Base-by-base conservation (phyloP, 1,140 invertebrate species). In the Phymorhynchus buccinoides region DNA sequence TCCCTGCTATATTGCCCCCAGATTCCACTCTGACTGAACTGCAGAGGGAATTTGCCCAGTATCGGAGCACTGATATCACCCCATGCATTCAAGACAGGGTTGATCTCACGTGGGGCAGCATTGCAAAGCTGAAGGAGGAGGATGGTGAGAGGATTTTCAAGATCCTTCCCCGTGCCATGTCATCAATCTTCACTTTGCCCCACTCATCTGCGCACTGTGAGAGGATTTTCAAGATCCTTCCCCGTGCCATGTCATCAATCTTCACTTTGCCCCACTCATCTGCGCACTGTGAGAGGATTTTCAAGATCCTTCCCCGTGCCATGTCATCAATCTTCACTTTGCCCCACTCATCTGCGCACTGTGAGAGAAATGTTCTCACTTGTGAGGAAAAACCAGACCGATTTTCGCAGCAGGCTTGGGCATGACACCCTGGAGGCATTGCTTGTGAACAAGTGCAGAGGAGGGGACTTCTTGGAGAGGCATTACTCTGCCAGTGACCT, bases 181-280 rank as follows among this genome's bases (percentile, higher is more conserved):
- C 32, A 35, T 3, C 79, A 9, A 79, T 79, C 42, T 14, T 79
- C 9, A 79, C 77, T 12, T 42, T 79, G 12, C 77, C 77, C n/a
- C 77, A 79, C 30, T 79, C 77, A 18, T 79, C 77, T 6, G 77
- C 39, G 4, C 77, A 44, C n/a, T 79, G 77, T 44, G 77, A 79
- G 42, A 9, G 77, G 22, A 44, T 79, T 16, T 79, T 80, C 44
- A n/a, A 48, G 22, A 22, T 27, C 32, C 44, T 80, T 4, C 79
- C 79, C 14, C 6, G 3, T 22, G 79, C 30, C 4, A 80, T 48
- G 79, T 48, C 32, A 35, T 3, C 79, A 9, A 79, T 79, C 42
- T 14, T 79, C 9, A 79, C 77, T 12, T 42, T 79, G 12, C 77
- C 77, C n/a, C 77, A 79, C 30, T 79, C 77, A 18, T 79, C 77